Percentiles rank a stretch among this genome's conserved stretches.
phyloP scores from a whole-genome alignment of 1,140 invertebrate genomes.

The Spodoptera frugiperda region DNA sequence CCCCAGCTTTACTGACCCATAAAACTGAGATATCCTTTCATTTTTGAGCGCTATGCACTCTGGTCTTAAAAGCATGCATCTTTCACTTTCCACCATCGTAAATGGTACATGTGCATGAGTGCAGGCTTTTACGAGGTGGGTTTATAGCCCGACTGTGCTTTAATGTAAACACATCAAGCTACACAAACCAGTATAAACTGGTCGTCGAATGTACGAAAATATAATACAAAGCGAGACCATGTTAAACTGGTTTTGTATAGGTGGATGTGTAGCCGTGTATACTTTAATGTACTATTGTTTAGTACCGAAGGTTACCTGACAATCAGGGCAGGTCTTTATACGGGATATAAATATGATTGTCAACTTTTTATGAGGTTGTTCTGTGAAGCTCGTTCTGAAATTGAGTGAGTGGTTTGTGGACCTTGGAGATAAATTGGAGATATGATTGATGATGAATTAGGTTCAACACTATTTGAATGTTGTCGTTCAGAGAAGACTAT shows the following conservation, averaged over 20 bases:
- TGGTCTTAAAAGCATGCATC: constrained; percentile 33
- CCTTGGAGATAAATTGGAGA: constrained; percentile 13
- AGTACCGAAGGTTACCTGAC: constrained; percentile 1
- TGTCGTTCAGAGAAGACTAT: too few relatives aligned
- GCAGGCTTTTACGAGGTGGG: neutral
- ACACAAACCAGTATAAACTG: too few relatives aligned
- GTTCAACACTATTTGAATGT: too few relatives aligned
- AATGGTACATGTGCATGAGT: constrained; percentile 28
- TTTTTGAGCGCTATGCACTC: constrained; percentile 17
- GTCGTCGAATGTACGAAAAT: too few relatives aligned
- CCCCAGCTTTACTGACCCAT: constrained; percentile 19
- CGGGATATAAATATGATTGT: constrained; percentile 16
- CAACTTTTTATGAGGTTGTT: constrained; percentile 10
- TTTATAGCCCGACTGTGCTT: neutral
- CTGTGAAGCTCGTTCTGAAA: neutral
- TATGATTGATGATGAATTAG: neutral
- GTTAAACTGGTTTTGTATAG: too few relatives aligned
- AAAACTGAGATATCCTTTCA: constrained; percentile 36
- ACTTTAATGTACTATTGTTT: neutral
- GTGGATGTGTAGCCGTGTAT: too few relatives aligned
- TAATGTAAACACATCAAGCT: neutral
- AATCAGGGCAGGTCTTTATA: neutral
- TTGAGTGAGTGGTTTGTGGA: constrained; percentile 9
- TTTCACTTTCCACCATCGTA: constrained; percentile 49
- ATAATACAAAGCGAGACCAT: too few relatives aligned